Base-by-base conservation (phyloP, 2,113 vertebrate genomes). In the Steatornis caripensis region DNA sequence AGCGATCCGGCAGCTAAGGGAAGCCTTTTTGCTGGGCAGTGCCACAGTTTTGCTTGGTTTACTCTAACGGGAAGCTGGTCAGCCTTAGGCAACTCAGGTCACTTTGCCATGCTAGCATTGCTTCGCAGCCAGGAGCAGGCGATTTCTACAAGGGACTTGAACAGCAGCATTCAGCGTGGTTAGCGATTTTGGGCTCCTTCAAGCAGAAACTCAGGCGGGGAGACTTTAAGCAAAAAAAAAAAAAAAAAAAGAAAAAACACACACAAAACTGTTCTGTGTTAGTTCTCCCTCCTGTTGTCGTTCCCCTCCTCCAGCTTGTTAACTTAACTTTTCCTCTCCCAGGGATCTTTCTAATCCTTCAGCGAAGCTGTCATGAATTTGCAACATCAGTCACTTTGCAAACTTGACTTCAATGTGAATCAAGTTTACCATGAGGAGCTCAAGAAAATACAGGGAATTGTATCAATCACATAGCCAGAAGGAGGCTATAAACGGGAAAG, bases 311-410 rank as follows among this genome's bases (percentile, higher is more conserved):
- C 96, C 95, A 94, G 36, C 94, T 79, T 77, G 91, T 90, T 95
- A 96, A 95, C 95, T 85, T 91, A 97, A 84, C 69, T 94, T 92
- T 91, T 96, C 90, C 94, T 93, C 92, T 95, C 87, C 70, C 93
- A 27, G 90, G 77, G 80, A 95, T 92, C 88, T 94, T 94, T 87
- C 90, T 89, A 96, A 97, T 96, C 94, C 95, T 84, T 91, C 60
- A 24, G 76, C 1, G 15, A 84, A 87, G 90, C 60, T 54, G 12
- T 69, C 92, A 95, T 85, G 77, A 91, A 85, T 89, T 92, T 91
- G 71, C 80, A 87, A 89, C 84, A 90, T 81, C 91, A 79, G 83
- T 68, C 68, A 68, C 65, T 93, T 89, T 84, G 48, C 53, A 82
- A 92, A 94, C 39, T 1, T 1, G 11, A 60, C 34, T 84, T 95